These are phyloP conservation scores for Poecilia gillii DNA, from an alignment of 2,797 vertebrate genomes.

Conservation along the genomic window DNA sequence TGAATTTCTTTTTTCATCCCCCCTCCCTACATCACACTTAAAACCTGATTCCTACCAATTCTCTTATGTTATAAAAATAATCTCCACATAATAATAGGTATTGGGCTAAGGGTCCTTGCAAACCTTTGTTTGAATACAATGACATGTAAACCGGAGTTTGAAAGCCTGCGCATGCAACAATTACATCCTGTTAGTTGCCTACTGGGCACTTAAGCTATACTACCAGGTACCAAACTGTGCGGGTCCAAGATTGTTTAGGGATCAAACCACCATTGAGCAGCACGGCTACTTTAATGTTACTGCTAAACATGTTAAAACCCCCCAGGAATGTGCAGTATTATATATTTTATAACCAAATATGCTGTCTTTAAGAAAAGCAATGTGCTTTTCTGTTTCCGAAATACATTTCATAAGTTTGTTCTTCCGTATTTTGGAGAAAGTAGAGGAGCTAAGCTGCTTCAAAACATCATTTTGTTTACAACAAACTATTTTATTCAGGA, in stretches of 20 bases:
- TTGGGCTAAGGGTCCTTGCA: constrained; percentile 1
- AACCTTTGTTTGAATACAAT: constrained; percentile 2
- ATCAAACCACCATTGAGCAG: neutral
- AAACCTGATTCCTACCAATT: constrained; percentile 56
- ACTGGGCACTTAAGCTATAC: neutral
- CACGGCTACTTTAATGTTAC: neutral
- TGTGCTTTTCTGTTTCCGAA: neutral
- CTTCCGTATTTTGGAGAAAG: neutral
- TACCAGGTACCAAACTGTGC: neutral
- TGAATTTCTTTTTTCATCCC: constrained; percentile 33
- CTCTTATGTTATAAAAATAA: constrained; percentile 26
- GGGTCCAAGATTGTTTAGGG: neutral
- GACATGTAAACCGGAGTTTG: neutral
- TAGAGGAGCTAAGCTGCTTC: neutral
- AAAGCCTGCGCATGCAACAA: neutral
- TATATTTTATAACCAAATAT: neutral
- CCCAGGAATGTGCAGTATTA: neutral
- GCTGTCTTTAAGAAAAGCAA: neutral
- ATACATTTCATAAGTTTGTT: neutral
- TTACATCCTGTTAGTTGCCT: constrained; percentile 1
- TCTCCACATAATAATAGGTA: constrained; percentile 21
- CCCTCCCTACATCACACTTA: constrained; percentile 27
- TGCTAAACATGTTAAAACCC: neutral
- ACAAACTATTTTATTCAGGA: neutral
- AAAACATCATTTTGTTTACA: neutral